phyloP scores from a whole-genome alignment of 2,797 vertebrate species.

The Gallirallus australis region DNA sequence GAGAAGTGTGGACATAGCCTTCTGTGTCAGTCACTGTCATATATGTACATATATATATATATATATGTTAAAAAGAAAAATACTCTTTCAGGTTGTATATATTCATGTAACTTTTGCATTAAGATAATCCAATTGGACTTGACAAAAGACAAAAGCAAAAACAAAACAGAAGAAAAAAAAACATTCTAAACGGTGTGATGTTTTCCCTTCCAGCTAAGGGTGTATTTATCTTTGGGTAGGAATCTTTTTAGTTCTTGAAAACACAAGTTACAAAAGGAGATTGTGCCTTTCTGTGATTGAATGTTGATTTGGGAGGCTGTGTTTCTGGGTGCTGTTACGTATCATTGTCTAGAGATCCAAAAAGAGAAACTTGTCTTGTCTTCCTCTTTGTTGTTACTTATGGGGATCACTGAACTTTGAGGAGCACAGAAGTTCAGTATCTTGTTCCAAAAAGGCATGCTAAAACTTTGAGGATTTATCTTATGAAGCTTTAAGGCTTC shows the following conservation, averaged over 20 bases:
- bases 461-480: not conserved
- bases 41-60: not conserved
- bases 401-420: not conserved
- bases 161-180: slow-evolving; percentile 38
- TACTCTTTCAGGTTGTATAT: slow-evolving; percentile 50
- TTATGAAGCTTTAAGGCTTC: not conserved
- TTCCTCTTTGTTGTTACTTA: not conserved
- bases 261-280: slow-evolving; percentile 31
- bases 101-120: slow-evolving; percentile 49
- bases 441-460: not conserved
- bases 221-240: slow-evolving; percentile 77
- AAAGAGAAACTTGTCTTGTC: not conserved
- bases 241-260: slow-evolving; percentile 31
- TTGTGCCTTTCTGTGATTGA: slow-evolving; percentile 20
- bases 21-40: slow-evolving; percentile 2
- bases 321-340: not conserved
- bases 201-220: slow-evolving; percentile 77
- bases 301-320: not conserved
- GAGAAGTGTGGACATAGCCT: not conserved
- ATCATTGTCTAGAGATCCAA: slow-evolving; percentile 40
- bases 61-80: not conserved
- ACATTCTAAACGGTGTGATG: slow-evolving; percentile 68
- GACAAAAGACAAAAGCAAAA: not conserved
- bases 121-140: slow-evolving; percentile 59
- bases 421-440: not conserved